Evolutionary conservation across 2,797 vertebrate genomes (phyloP), one percentile per base, ranked within the genome.

Genomic region (Sebastes minor): DNA sequence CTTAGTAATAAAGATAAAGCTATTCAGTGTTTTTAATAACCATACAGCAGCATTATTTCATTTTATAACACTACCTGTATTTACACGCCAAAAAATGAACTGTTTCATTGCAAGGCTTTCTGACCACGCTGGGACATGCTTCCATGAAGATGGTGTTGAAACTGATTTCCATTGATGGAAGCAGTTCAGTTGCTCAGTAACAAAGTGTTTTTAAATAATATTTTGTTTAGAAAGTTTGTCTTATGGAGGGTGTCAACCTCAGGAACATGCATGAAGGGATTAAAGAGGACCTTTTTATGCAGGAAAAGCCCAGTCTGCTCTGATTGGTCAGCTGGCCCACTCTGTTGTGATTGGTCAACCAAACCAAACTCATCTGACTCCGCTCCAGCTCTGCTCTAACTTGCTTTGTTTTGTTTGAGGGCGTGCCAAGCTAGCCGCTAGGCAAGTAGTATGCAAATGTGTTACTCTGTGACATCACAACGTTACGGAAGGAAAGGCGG

Each of bases 281-380:
- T 6, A 18, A 27, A 46, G 42, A 46, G 42, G 42, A 46, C 42
- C 42, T 46, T 0, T 0, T 42, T 42, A 42, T 42, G 38, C 38
- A 42, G 38, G 16, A 18, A 18, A 46, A 46, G 16, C 42, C 42
- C 16, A 18, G 16, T 46, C 16, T 46, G 42, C 42, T 46, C 16
- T 18, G 42, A 46, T 46, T 46, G 42, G 16, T 46, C 42, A 46
- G 42, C 0, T 46, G 16, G 42, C 42, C 16, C 42, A 18, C 16
- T 46, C 42, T 46, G 16, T 46, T 46, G 16, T 46, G 42, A 46
- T 46, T 2, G 16, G 16, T 46, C 42, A 46, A 46, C 42, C 3
- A 1, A 46, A 46, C 42, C 42, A 18, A 46, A 46, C 42, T 46
- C 7, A 0, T 46, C 42, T 0, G 42, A 46, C 42, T 46, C 16